Conservation (phyloP, 2,113 vertebrate genomes). For the Mionectes macconnelli region DNA sequence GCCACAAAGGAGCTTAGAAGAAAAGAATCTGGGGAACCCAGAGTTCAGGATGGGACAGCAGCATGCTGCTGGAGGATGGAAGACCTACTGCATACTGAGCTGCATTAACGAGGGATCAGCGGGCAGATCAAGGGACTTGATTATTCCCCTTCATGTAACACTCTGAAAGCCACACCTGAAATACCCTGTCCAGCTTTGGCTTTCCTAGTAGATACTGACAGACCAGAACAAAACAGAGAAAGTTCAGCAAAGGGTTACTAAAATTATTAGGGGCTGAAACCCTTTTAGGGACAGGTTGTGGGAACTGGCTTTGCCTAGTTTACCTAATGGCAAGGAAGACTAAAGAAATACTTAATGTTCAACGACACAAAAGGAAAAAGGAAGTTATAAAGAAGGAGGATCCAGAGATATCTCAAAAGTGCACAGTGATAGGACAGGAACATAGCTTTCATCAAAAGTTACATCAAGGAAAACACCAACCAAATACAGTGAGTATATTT, state of each 20-base stretch:
- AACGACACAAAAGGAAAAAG: background rate
- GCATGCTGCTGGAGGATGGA: fast-evolving
- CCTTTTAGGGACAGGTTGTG: background rate
- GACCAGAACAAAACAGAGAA: background rate
- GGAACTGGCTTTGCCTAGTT: background rate
- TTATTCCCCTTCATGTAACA: background rate
- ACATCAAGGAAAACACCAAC: background rate
- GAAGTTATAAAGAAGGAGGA: background rate
- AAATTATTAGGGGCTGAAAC: background rate
- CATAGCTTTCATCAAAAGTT: background rate
- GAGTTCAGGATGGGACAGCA: background rate
- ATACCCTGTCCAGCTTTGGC: background rate
- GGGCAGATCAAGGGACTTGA: background rate
- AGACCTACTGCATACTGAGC: background rate
- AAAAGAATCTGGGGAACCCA: background rate
- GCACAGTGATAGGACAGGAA: background rate
- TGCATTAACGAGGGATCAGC: background rate
- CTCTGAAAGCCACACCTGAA: background rate
- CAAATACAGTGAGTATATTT: background rate
- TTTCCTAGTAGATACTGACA: background rate
- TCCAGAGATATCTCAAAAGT: background rate
- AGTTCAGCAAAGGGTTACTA: background rate
- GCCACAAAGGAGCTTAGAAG: background rate
- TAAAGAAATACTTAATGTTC: background rate
- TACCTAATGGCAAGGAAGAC: background rate